Conservation (phyloP, 2,888 invertebrate genomes). For the Sclerodermus sp. region DNA sequence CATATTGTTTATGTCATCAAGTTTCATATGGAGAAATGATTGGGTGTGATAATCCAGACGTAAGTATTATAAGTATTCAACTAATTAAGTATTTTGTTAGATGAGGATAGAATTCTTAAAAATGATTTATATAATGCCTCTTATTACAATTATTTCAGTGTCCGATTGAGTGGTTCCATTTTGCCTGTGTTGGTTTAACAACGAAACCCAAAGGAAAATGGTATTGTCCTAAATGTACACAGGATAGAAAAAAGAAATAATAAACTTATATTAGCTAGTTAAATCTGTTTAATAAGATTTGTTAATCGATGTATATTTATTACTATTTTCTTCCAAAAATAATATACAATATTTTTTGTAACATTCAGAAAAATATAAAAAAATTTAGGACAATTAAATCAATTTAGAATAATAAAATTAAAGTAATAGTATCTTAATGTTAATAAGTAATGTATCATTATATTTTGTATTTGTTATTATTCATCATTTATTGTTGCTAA, state of each 20-base stretch:
- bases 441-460: no score
- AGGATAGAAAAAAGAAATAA: conserved; percentile 60
- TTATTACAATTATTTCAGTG: conserved; percentile 61
- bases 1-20: conserved; percentile 97
- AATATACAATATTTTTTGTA: no score
- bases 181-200: conserved; percentile 87
- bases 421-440: no score
- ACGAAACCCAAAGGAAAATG: conserved; percentile 94
- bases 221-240: conserved; percentile 72
- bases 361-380: background rate
- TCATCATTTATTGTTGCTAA: no score
- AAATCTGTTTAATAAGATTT: background rate
- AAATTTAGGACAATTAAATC: background rate
- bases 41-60: conserved; percentile 91
- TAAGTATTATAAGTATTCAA: conserved; percentile 58
- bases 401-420: background rate
- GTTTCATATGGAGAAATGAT: conserved; percentile 97
- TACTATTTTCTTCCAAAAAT: background rate
- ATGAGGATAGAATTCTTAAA: no score
- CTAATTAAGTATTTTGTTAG: no score
- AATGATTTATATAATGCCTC: conserved; percentile 17
- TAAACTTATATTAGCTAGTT: background rate
- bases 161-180: conserved; percentile 95
- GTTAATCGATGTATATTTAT: conserved; percentile 2
- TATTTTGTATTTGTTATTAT: no score